These are phyloP conservation scores for Pseudopipra pipra DNA, from an alignment of 2,113 vertebrate genomes.

Conservation along the genomic window DNA sequence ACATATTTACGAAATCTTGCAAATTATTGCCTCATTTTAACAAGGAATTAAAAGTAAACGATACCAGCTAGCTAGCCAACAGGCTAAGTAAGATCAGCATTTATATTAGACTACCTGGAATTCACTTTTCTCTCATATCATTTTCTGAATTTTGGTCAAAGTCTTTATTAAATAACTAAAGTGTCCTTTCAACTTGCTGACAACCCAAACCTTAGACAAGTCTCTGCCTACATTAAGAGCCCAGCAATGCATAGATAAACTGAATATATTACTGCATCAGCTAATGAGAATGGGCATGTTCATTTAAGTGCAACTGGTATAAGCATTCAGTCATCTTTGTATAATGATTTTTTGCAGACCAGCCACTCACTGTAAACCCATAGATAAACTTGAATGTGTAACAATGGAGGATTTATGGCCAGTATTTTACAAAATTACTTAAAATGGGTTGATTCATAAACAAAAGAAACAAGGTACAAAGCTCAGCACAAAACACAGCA, in stretches of 20 bases:
- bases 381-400: constrained; percentile 57
- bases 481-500: constrained; percentile 78
- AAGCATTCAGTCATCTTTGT: constrained; percentile 80
- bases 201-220: constrained; percentile 82
- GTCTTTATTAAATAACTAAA: constrained; percentile 81
- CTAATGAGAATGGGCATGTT: constrained; percentile 79
- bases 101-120: constrained; percentile 75
- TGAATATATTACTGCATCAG: constrained; percentile 89
- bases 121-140: constrained; percentile 76
- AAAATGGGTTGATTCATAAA: constrained; percentile 59
- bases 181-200: constrained; percentile 82
- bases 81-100: constrained; percentile 83
- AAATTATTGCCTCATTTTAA: constrained; percentile 98
- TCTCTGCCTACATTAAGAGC: constrained; percentile 81
- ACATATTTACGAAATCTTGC: constrained; percentile 92
- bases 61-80: constrained; percentile 80
- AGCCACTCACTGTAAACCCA: constrained; percentile 77
- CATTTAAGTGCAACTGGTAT: constrained; percentile 81
- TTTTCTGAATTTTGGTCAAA: constrained; percentile 83
- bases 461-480: constrained; percentile 63
- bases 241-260: constrained; percentile 95
- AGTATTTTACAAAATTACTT: constrained; percentile 68
- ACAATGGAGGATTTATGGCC: constrained; percentile 62
- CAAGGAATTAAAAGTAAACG: constrained; percentile 87
- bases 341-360: constrained; percentile 66